A percentile compares a stretch with the other conserved stretches of the same genome.
phyloP scores from a whole-genome alignment of 2,888 invertebrate species.

The Philhelius pedissequus region DNA sequence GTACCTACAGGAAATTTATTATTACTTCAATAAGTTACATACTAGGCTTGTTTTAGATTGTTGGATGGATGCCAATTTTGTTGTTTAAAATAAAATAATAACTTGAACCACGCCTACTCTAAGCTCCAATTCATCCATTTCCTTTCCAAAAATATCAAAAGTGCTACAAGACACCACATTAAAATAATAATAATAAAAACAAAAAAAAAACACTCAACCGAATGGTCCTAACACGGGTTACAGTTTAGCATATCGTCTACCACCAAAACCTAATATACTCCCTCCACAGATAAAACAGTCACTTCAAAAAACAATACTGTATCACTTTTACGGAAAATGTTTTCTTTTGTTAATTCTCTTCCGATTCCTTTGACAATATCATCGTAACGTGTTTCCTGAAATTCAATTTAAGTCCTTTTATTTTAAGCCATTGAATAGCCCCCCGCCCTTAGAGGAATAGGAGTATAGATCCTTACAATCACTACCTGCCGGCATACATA shows the following conservation, averaged over 20 bases:
- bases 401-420: slow-evolving; percentile 55
- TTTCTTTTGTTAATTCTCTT: slow-evolving; percentile 65
- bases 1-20: background rate
- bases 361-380: slow-evolving; percentile 67
- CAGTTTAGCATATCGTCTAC: slow-evolving; percentile 49
- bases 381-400: slow-evolving; percentile 60
- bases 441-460: background rate
- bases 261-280: background rate
- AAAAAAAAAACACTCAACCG: background rate
- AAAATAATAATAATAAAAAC: too few relatives aligned
- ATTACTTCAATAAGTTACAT: background rate
- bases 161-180: background rate
- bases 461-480: background rate
- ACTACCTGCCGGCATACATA: slow-evolving; percentile 56
- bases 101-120: background rate
- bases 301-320: slow-evolving; percentile 40
- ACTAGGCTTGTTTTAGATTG: background rate
- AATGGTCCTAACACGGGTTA: slow-evolving; percentile 42
- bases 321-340: slow-evolving; percentile 61
- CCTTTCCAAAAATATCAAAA: background rate
- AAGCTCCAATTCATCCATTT: too few relatives aligned
- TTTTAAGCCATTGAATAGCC: slow-evolving; percentile 14
- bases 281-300: background rate
- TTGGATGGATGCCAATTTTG: background rate
- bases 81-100: background rate